Conservation (phyloP, 2,113 vertebrate species). For the Sciurus niger region DNA sequence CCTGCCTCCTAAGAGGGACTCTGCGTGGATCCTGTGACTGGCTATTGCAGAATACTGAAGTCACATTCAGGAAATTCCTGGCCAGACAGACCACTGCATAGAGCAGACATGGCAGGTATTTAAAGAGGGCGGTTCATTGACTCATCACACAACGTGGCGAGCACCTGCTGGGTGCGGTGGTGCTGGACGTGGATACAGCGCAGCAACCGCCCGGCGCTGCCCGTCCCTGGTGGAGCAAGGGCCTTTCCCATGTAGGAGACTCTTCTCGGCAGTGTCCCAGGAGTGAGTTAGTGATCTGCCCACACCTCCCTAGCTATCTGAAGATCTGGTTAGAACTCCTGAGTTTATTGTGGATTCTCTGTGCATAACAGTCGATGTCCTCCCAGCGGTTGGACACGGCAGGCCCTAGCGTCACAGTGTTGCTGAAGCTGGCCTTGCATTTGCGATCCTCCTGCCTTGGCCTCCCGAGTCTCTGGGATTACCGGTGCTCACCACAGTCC, state of each 20-base stretch:
- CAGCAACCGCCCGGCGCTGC: accelerated
- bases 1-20: not conserved
- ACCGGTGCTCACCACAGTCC: too few relatives aligned
- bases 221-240: not conserved
- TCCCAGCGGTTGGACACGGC: not conserved
- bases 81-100: too few relatives aligned
- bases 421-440: too few relatives aligned
- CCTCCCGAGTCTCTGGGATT: too few relatives aligned
- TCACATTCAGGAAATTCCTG: not conserved
- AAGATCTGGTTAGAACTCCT: conserved; percentile 11
- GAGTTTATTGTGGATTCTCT: not conserved
- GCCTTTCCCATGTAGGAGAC: too few relatives aligned
- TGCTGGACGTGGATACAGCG: accelerated
- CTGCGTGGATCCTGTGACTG: not conserved
- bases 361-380: not conserved
- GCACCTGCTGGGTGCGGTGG: not conserved
- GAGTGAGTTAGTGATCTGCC: not conserved
- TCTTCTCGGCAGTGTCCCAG: not conserved
- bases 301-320: not conserved
- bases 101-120: not conserved
- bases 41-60: not conserved
- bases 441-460: too few relatives aligned
- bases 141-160: too few relatives aligned
- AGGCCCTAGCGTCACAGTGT: not conserved
- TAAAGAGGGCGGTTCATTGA: not conserved